Evolutionary conservation across 2,888 invertebrate genomes (phyloP).

Genomic region (Chaetogeoica ovagalla): DNA sequence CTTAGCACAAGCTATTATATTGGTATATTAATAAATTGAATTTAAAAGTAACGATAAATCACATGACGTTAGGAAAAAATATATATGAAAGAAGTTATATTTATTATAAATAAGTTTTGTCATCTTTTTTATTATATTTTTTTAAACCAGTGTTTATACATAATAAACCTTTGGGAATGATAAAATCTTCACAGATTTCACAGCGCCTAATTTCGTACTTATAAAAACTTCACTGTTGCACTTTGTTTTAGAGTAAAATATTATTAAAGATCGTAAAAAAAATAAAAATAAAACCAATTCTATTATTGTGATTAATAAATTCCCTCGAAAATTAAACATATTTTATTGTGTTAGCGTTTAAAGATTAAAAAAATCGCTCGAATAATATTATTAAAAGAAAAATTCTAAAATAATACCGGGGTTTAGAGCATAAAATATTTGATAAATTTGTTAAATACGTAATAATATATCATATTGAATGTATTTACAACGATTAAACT

Average conservation of each 20-base stretch:
- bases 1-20: no score
- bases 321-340: not conserved
- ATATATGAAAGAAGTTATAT: no score
- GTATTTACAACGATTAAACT: slow-evolving; percentile 25
- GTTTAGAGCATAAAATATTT: not conserved
- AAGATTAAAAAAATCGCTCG: not conserved
- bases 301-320: no score
- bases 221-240: not conserved
- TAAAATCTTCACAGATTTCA: not conserved
- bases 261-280: not conserved
- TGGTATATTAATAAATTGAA: no score
- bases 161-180: not conserved
- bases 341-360: not conserved
- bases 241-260: not conserved
- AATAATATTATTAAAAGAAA: not conserved
- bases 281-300: not conserved
- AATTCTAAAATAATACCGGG: not conserved
- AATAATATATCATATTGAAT: slow-evolving; percentile 18
- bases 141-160: not conserved
- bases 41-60: no score
- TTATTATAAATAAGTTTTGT: no score
- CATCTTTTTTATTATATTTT: no score
- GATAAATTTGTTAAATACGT: slow-evolving; percentile 31
- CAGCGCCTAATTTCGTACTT: not conserved
- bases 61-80: no score